Conservation (phyloP, 2,888 invertebrate genomes). For the Tuberolachnus salignus region DNA sequence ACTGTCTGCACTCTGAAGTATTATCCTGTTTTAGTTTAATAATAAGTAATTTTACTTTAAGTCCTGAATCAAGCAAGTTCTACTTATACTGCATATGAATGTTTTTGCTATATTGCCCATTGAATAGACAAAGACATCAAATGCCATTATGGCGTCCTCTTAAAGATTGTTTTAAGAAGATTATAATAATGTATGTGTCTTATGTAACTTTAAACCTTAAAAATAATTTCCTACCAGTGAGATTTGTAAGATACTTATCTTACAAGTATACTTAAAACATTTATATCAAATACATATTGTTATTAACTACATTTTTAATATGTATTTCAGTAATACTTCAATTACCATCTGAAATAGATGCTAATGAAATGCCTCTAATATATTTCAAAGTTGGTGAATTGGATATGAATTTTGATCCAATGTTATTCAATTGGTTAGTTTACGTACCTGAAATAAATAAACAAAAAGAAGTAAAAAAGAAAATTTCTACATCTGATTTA, state of each 20-base stretch:
- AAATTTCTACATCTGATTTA: slow-evolving; percentile 42
- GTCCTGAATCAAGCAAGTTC: too few species aligned
- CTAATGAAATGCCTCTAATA: slow-evolving; percentile 37
- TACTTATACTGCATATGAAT: too few species aligned
- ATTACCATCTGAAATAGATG: slow-evolving; percentile 11
- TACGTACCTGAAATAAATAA: slow-evolving; percentile 25
- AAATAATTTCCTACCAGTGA: neutral
- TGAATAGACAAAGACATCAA: too few species aligned
- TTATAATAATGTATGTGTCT: too few species aligned
- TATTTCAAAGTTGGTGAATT: slow-evolving; percentile 42
- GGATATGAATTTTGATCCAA: slow-evolving; percentile 53
- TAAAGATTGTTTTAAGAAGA: too few species aligned
- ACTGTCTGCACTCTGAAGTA: too few species aligned
- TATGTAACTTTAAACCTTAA: neutral
- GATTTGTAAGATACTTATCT: neutral
- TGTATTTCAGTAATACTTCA: slow-evolving; percentile 43
- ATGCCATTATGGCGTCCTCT: too few species aligned
- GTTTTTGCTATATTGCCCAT: too few species aligned
- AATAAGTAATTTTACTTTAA: too few species aligned
- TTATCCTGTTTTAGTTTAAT: too few species aligned
- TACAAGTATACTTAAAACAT: neutral
- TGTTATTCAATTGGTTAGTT: slow-evolving; percentile 51
- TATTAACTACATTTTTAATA: neutral
- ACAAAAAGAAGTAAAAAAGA: slow-evolving; percentile 44
- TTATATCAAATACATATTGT: neutral